Evolutionary conservation across 2,797 vertebrate species (phyloP).

Genomic region (Catostomus latipinnis): DNA sequence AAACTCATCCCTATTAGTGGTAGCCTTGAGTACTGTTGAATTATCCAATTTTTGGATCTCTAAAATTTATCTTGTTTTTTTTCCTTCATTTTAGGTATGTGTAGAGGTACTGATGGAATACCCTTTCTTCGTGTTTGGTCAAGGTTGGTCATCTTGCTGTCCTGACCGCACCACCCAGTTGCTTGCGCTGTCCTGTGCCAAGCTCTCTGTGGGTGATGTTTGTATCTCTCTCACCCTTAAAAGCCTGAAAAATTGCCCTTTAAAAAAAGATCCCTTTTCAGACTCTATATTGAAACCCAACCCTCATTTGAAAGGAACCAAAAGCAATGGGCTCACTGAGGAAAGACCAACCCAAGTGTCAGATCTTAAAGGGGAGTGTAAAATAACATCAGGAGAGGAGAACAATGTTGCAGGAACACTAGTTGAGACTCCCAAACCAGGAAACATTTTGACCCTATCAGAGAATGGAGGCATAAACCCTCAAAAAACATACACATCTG

Average conservation of each 20-base stretch:
- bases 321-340: slow-evolving; percentile 79
- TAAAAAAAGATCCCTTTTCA: slow-evolving; percentile 52
- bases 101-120: slow-evolving; percentile 98
- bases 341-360: slow-evolving; percentile 77
- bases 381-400: slow-evolving; percentile 72
- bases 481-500: slow-evolving; percentile 72
- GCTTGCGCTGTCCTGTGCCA: slow-evolving; percentile 97
- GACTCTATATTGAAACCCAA: slow-evolving; percentile 70
- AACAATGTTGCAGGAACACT: slow-evolving; percentile 12
- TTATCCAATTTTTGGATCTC: neutral
- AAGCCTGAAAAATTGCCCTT: slow-evolving; percentile 86
- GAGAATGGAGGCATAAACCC: slow-evolving; percentile 37
- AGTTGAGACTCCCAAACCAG: slow-evolving; percentile 30
- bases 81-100: slow-evolving; percentile 83
- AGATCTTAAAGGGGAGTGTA: slow-evolving; percentile 80
- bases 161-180: slow-evolving; percentile 97
- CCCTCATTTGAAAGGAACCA: slow-evolving; percentile 86
- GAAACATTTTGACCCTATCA: slow-evolving; percentile 33
- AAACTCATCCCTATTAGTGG: no score
- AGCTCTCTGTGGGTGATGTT: slow-evolving; percentile 96
- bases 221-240: slow-evolving; percentile 98
- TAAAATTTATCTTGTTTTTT: slow-evolving; percentile 6
- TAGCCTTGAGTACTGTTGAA: no score
- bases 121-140: slow-evolving; percentile 99
- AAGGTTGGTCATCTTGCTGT: slow-evolving; percentile 99